These are phyloP conservation scores for rat (Rattus norvegicus) DNA, from an alignment of 2,113 vertebrate species.

Conservation along the genomic window DNA sequence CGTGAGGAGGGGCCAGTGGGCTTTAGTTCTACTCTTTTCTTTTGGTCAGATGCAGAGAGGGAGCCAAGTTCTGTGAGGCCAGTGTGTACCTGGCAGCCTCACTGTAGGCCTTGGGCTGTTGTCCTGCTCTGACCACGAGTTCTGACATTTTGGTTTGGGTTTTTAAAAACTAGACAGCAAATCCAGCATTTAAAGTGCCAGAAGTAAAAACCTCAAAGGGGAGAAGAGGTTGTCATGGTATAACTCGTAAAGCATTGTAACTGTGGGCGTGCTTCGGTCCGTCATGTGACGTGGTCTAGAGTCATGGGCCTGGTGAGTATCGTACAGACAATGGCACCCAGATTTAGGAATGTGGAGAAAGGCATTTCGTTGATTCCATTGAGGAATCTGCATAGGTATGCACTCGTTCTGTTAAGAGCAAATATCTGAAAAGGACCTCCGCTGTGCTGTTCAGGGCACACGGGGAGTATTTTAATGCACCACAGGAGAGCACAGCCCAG, in stretches of 20 bases:
- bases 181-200: constrained; percentile 85
- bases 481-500: constrained; percentile 84
- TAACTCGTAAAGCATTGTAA: constrained; percentile 67
- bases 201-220: constrained; percentile 79
- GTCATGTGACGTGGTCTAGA: constrained; percentile 78
- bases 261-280: constrained; percentile 60
- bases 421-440: constrained; percentile 89
- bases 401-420: constrained; percentile 93
- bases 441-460: constrained; percentile 87
- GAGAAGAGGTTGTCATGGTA: constrained; percentile 66
- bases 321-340: constrained; percentile 82
- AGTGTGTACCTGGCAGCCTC: constrained; percentile 73
- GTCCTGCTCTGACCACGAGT: constrained; percentile 79
- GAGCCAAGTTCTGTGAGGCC: constrained; percentile 64
- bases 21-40: constrained; percentile 6
- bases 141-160: constrained; percentile 77
- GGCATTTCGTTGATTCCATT: constrained; percentile 96
- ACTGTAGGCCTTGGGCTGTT: constrained; percentile 73
- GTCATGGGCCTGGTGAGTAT: constrained; percentile 76
- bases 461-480: constrained; percentile 86
- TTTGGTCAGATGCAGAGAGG: constrained; percentile 80
- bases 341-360: constrained; percentile 92
- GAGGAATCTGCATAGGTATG: constrained; percentile 94
- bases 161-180: constrained; percentile 82
- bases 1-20: constrained; percentile 9